Evolutionary conservation across 2,797 vertebrate genomes (phyloP).

Genomic region (Ispidina lecontei): DNA sequence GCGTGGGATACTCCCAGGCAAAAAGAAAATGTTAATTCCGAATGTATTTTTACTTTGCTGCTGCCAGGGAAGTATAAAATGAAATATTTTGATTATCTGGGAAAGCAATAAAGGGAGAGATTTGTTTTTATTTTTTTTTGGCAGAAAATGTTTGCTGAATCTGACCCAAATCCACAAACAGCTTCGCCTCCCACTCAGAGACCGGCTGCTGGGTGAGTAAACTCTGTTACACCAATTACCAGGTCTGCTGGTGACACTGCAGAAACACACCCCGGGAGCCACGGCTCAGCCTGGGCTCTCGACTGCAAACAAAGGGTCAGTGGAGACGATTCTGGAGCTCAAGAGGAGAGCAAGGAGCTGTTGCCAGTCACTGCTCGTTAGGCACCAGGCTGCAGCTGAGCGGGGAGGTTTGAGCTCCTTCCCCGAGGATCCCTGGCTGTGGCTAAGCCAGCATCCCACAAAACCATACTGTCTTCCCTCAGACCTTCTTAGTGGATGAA

Average conservation of each 20-base stretch:
- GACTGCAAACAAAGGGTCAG: slow-evolving; percentile 21
- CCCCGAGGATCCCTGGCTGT: not conserved
- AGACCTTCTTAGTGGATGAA: not conserved
- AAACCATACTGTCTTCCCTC: not conserved
- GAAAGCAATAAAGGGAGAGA: not conserved
- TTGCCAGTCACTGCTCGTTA: not conserved
- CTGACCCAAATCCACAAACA: slow-evolving; percentile 42
- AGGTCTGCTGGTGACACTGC: not conserved
- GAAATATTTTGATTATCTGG: slow-evolving; percentile 4
- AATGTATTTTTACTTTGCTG: not conserved
- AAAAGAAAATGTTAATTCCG: not conserved
- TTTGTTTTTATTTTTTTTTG: not conserved
- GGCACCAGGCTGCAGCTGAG: not conserved
- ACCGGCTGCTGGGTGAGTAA: not conserved
- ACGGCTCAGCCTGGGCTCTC: not conserved
- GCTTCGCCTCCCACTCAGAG: slow-evolving; percentile 30
- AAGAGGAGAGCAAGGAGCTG: not conserved
- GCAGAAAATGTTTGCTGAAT: not conserved
- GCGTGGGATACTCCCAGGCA: not conserved
- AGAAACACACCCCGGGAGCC: not conserved
- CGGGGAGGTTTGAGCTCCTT: not conserved
- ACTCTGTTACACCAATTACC: not conserved
- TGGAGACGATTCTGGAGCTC: slow-evolving; percentile 7
- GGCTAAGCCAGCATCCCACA: not conserved
- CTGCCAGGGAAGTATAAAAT: not conserved